Base-by-base conservation (phyloP, 1,140 invertebrate genomes). In the Drosophila ogumai region DNA sequence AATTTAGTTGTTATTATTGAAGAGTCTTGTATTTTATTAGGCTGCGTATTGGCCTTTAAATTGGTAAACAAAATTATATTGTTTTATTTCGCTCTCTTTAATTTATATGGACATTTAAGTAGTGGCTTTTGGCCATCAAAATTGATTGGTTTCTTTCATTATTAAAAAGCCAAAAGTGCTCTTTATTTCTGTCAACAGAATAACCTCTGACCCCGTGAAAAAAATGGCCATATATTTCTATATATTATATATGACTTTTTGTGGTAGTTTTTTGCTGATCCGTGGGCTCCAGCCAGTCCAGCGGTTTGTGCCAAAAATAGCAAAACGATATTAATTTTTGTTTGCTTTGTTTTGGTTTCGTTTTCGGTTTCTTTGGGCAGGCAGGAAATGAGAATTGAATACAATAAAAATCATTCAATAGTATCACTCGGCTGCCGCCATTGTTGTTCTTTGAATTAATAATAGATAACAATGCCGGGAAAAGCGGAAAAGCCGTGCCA, bases 361-460 rank as follows among this genome's bases (percentile, higher is more conserved):
- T 32, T 19, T 63, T 61, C 47, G 25, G 6, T 49, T 67, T 46
- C 28, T 61, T 47, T 60, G 43, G 61, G 44, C 38, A 40, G 55
- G 57, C 66, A 76, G 77, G 72, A 84, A 90, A 75, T 88, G 80
- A 72, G 84, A 74, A 88, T 87, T 88, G 79, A 77, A 88, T 82
- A 82, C 80, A 84, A 77, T 88, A 79, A 86, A 86, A 86, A 66
- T 81, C 73, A 74, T 82, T 77, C 47, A 74, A 49, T 65, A 71
- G 67, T 65, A 75, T 77, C 66, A 80, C 67, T 60, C 19, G n/a
- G 17, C 43, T 25, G 41, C 36, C 41, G 25, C 44, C 43, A 43
- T 77, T 73, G 47, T 55, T 82, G 58, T 34, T 61, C 31, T 15
- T 38, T 54, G 80, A 86, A 86, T 86, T 82, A 86, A 86, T 87